Base-by-base conservation (phyloP, 2,797 vertebrate genomes). In the Remorina albescens region DNA sequence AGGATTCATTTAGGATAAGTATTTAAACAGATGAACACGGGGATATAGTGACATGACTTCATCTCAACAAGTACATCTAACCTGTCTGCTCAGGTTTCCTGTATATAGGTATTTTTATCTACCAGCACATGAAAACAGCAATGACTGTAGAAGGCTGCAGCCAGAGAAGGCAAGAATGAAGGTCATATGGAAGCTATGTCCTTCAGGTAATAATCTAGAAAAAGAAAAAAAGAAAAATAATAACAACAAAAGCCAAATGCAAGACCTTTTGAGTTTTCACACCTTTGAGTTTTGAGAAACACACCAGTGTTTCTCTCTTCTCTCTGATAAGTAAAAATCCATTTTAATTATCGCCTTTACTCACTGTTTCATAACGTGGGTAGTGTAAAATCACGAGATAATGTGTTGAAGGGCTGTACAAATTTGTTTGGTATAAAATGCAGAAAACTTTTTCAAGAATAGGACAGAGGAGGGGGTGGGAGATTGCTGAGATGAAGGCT, bases 71-170 rank as follows among this genome's bases (percentile, higher is more conserved):
- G 81, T 86, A 89, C 85, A 84, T 91, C 91, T 87, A 94, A 94
- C 93, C 90, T 92, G 90, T 88, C 85, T 90, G 78, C 89, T 95
- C 92, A 69, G 91, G 90, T 94, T 93, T 89, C 92, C 72, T 60
- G 67, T 84, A 83, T 89, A 88, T 64, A 77, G 49, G 90, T 91
- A 93, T 93, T 93, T 89, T 89, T 90, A 92, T 87, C 89, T 76
- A 18, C 47, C 71, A 59, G 78, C 83, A 81, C 80, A 79, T 81
- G 80, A 89, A 91, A 88, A 88, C 80, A 81, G 68, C 54, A 70
- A 86, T 81, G 79, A 77, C 84, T 88, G 83, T 74, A 79, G 85
- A 83, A 81, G 86, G 75, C 80, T 60, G 73, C 69, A 56, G 70
- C 49, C 61, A 32, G 21, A 74, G 55, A 25, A 34, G 60, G 2